Evolutionary conservation across 2,888 invertebrate genomes (phyloP), one percentile per base, ranked within the genome.

Genomic region (Iphiclides podalirius): DNA sequence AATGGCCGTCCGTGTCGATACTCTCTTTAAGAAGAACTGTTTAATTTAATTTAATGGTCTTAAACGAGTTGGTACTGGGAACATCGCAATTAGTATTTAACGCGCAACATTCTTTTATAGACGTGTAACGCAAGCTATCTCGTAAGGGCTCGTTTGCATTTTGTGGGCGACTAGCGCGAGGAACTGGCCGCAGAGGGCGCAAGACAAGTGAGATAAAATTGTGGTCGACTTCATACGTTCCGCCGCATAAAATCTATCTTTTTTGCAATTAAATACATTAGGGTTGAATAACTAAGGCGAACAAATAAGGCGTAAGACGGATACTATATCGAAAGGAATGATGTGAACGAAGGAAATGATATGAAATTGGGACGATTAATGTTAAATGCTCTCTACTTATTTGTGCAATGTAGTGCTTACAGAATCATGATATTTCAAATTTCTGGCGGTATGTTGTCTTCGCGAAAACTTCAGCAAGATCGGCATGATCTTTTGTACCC

Each of bases 101-200:
- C 48, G 14, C 20, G 31, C 37, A 28, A 42, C 33, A 23, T 36
- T 36, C 41, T 47, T 47, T 42, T 48, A 42, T 48, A 23, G 33
- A 23, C 4, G 13, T 20, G 44, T 39, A 49, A 34, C 26, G 15
- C 15, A 23, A 34, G 20, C 4, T 42, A 33, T 48, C 42, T 48
- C 28, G 40, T 40, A 13, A 31, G 17, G 41, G 1, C 36, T 37
- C 41, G 47, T 41, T 47, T 42, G 41, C 47, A 41, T 47, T 35
- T 28, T 28, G 43, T 43, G 38, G 44, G 54, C 37, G 33, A 52
- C 48, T 54, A 34, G 53, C 43, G 36, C 51, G 26, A 53, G 53
- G 42, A 39, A 43, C 54, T 36, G 43, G 40, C 52, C 34, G 39
- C 39, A 40, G 14, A 34, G 11, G 40, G 40, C 47, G 34, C 40